A percentile compares a stretch with the other conserved stretches of the same genome.
Conservation (phyloP, 2,797 vertebrate genomes). For the Acipenser ruthenus region DNA sequence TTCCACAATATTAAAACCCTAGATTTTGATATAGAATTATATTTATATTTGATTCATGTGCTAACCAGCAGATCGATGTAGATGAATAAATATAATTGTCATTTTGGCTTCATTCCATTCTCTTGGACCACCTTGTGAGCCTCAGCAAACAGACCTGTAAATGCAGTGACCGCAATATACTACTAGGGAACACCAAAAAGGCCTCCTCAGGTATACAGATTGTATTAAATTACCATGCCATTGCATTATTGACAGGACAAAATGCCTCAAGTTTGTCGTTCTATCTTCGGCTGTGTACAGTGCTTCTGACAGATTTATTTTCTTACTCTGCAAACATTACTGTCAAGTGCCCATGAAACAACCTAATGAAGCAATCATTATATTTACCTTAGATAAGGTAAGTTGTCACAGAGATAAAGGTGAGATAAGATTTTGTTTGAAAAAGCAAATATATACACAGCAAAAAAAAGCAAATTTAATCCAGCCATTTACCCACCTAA, state of each 20-base stretch:
- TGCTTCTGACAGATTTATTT: constrained; percentile 46
- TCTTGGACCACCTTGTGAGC: constrained; percentile 55
- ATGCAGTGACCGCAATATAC: constrained; percentile 44
- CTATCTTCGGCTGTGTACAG: constrained; percentile 28
- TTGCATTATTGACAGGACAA: constrained; percentile 39
- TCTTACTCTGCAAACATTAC: constrained; percentile 66
- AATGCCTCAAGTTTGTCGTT: constrained; percentile 45
- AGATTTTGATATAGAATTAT: constrained; percentile 54
- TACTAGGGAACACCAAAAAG: constrained; percentile 33
- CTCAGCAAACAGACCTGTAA: constrained; percentile 38
- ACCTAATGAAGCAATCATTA: constrained; percentile 77
- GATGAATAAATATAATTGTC: constrained; percentile 83
- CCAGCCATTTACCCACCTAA: background rate
- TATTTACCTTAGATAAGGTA: constrained; percentile 95
- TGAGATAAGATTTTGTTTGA: constrained; percentile 57
- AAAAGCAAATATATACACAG: constrained; percentile 51
- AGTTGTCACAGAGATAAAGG: constrained; percentile 63
- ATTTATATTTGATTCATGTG: constrained; percentile 74
- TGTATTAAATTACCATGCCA: constrained; percentile 54
- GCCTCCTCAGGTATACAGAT: constrained; percentile 48
- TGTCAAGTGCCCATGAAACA: constrained; percentile 68
- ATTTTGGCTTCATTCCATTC: constrained; percentile 76
- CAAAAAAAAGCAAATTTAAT: no score
- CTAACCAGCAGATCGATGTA: constrained; percentile 83
- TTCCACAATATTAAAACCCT: no score